phyloP scores from a whole-genome alignment of 2,113 vertebrate genomes.

The Gopherus flavomarginatus region DNA sequence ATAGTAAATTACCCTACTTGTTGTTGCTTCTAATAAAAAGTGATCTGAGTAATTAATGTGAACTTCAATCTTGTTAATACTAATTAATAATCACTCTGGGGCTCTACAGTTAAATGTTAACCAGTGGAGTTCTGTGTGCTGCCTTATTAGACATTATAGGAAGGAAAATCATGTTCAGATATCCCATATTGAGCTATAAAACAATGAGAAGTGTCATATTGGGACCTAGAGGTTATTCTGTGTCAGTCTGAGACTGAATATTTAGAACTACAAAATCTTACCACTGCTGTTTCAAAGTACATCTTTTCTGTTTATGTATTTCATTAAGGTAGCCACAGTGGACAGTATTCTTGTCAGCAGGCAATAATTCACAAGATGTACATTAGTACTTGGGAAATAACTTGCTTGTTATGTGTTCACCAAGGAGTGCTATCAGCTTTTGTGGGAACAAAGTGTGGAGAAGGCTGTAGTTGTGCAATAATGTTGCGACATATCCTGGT shows the following conservation, averaged over 20 bases:
- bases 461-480: fast-evolving
- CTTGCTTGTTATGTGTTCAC: not conserved
- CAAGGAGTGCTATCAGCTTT: not conserved
- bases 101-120: too few species aligned
- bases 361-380: not conserved
- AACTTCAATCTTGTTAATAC: not conserved
- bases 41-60: not conserved
- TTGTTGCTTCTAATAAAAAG: not conserved
- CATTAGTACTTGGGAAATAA: not conserved
- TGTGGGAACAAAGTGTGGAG: fast-evolving
- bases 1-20: not conserved
- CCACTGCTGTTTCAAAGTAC: not conserved
- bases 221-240: not conserved
- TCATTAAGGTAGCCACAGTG: not conserved
- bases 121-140: not conserved
- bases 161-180: not conserved
- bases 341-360: not conserved
- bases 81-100: not conserved
- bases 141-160: fast-evolving
- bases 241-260: not conserved
- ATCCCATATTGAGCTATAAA: not conserved
- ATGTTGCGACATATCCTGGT: not conserved
- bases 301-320: not conserved
- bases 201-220: not conserved
- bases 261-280: not conserved